Conservation (phyloP, 2,888 invertebrate genomes). For the Xiphydria camelus region DNA sequence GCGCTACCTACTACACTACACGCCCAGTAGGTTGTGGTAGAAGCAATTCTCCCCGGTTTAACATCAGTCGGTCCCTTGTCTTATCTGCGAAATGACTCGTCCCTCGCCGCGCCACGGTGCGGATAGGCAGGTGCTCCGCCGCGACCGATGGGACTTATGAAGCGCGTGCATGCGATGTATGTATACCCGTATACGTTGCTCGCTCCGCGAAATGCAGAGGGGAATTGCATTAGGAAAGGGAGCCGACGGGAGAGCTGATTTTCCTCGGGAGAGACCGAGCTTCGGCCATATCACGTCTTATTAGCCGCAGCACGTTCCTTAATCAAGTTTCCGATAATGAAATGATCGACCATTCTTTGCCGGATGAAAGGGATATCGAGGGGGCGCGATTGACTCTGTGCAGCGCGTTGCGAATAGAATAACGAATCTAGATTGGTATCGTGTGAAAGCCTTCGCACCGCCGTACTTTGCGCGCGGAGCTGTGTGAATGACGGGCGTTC, state of each 20-base stretch:
- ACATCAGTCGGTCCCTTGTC: slow-evolving; percentile 36
- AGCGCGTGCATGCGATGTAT: slow-evolving; percentile 26
- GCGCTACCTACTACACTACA: slow-evolving; percentile 20
- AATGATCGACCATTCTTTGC: slow-evolving; percentile 32
- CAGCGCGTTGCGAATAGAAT: too few species aligned
- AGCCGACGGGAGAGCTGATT: slow-evolving; percentile 3
- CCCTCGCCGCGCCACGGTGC: slow-evolving; percentile 12
- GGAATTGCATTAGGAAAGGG: slow-evolving; percentile 16
- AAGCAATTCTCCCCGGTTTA: slow-evolving; percentile 37
- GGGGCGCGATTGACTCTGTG: too few species aligned
- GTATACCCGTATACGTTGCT: too few species aligned
- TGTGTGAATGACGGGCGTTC: too few species aligned
- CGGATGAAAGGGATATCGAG: too few species aligned
- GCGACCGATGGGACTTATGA: slow-evolving; percentile 21
- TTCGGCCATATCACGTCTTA: not conserved
- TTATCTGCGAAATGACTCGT: slow-evolving; percentile 28
- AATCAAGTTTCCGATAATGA: slow-evolving; percentile 39
- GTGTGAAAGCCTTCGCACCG: too few species aligned
- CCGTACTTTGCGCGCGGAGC: too few species aligned
- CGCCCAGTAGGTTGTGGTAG: slow-evolving; percentile 35
- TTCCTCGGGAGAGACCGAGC: not conserved
- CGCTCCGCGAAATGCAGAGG: slow-evolving; percentile 22
- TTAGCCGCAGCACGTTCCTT: slow-evolving; percentile 12
- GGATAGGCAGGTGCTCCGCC: slow-evolving; percentile 23
- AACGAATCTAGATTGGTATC: too few species aligned